Conservation (phyloP, 2,888 invertebrate species). For the Allacma fusca region DNA sequence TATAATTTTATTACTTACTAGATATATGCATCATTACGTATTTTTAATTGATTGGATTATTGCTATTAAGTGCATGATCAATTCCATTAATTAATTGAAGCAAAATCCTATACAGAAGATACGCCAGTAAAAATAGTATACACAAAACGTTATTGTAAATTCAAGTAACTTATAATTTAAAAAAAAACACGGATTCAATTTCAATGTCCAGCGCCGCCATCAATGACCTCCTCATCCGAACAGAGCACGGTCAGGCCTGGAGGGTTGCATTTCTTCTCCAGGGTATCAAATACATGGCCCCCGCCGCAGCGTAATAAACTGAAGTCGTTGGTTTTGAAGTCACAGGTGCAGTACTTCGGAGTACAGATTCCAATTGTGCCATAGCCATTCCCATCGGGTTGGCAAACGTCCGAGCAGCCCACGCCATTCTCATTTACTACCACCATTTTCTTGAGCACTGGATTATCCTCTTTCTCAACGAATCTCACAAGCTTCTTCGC, state of each 20-base stretch:
- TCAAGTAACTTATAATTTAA: no score
- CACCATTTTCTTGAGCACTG: neutral
- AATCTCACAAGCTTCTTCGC: neutral
- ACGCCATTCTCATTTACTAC: neutral
- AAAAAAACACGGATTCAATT: no score
- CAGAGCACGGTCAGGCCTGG: neutral
- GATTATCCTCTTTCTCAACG: neutral
- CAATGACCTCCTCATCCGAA: neutral
- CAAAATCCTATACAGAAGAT: no score
- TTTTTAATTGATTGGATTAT: no score
- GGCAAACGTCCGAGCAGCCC: neutral
- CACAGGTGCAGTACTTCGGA: neutral
- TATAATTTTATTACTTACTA: no score
- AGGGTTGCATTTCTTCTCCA: neutral
- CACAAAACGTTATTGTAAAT: no score
- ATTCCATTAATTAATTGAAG: no score
- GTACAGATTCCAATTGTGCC: slow-evolving; percentile 10
- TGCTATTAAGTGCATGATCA: no score
- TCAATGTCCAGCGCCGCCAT: no score
- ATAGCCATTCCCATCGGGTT: neutral
- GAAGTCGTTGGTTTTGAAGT: neutral
- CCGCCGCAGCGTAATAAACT: neutral
- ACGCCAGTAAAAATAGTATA: no score
- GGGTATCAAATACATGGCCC: neutral
- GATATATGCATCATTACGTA: no score